phyloP scores from a whole-genome alignment of 2,113 vertebrate species.

The Catharus fuscescens region DNA sequence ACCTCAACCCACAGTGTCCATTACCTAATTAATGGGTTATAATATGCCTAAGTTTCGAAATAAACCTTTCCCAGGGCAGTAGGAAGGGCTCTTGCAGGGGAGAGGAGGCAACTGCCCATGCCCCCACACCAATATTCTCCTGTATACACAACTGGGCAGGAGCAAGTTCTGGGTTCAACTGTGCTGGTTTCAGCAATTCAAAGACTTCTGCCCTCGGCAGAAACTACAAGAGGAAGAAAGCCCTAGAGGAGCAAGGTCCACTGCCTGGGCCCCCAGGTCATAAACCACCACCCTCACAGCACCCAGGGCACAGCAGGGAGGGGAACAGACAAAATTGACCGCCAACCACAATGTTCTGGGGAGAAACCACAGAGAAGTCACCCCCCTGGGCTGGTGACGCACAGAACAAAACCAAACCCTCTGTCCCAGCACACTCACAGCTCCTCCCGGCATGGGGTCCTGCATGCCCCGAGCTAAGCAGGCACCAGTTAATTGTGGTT shows the following conservation, averaged over 20 bases:
- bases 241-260: background rate
- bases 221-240: background rate
- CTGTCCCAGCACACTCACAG: background rate
- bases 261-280: background rate
- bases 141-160: background rate
- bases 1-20: background rate
- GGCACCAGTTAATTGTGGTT: background rate
- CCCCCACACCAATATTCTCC: background rate
- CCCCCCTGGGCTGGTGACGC: background rate
- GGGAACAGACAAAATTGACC: background rate
- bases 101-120: background rate
- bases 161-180: background rate
- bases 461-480: background rate
- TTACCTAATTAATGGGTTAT: conserved; percentile 32
- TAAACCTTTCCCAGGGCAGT: background rate
- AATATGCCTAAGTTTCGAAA: background rate
- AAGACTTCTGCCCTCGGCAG: background rate
- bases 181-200: background rate
- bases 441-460: rapidly evolving
- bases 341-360: background rate
- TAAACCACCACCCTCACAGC: background rate
- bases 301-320: background rate
- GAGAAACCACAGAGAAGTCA: background rate
- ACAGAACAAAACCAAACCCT: background rate
- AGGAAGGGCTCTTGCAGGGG: background rate